These are phyloP conservation scores for Belgica antarctica DNA, from an alignment of 2,888 invertebrate species.

Conservation along the genomic window DNA sequence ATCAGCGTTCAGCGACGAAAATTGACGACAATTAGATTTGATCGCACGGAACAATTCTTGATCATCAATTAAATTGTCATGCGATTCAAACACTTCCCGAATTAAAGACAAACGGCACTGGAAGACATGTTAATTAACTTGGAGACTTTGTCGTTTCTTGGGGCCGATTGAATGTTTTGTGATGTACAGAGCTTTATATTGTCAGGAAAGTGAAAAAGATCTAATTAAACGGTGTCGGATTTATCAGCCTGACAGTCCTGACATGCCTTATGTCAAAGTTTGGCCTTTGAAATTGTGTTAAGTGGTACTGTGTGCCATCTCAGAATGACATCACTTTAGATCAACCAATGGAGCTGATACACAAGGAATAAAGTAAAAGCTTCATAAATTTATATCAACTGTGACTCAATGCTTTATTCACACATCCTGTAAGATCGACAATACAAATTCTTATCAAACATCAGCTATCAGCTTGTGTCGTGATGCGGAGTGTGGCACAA, in stretches of 20 bases:
- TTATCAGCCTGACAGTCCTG: no score
- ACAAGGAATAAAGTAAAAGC: neutral
- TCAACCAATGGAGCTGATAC: neutral
- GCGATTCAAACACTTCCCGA: constrained; percentile 40
- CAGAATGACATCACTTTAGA: neutral
- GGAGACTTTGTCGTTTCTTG: no score
- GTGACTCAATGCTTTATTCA: constrained; percentile 3
- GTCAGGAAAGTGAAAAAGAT: no score
- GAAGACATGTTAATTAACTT: no score
- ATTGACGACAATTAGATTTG: constrained; percentile 35
- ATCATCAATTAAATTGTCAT: constrained; percentile 41
- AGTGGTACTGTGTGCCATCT: no score
- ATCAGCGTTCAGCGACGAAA: constrained; percentile 1
- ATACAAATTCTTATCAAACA: neutral
- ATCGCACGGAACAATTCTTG: constrained; percentile 28
- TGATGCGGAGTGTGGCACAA: neutral
- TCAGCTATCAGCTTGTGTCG: neutral
- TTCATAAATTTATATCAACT: constrained; percentile 13
- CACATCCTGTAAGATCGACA: constrained; percentile 36
- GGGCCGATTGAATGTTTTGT: no score
- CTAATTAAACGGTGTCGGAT: no score
- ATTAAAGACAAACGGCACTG: constrained; percentile 23
- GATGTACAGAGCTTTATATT: no score
- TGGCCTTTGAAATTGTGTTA: no score
- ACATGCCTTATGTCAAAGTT: no score